Conservation (phyloP, 2,888 invertebrate species). For the Adelognathus sp. region DNA sequence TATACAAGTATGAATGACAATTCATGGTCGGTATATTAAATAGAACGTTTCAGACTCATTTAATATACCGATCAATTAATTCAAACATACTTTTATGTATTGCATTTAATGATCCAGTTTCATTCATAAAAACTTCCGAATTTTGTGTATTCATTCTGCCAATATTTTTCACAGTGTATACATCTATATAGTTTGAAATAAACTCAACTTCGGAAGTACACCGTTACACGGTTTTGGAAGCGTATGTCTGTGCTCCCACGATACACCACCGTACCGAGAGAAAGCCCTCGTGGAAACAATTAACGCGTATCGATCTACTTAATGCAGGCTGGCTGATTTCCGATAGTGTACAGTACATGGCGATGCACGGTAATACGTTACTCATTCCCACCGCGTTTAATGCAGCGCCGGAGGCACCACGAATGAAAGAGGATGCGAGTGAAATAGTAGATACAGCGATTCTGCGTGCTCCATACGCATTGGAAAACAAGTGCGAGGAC, state of each 20-base stretch:
- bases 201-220: not conserved
- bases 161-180: too few species aligned
- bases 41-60: too few species aligned
- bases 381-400: conserved; percentile 41
- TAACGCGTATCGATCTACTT: conserved; percentile 63
- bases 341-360: conserved; percentile 47
- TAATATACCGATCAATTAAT: too few species aligned
- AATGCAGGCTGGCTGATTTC: conserved; percentile 57
- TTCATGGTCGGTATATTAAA: too few species aligned
- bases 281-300: conserved; percentile 57
- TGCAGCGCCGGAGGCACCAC: conserved; percentile 17
- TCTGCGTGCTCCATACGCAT: conserved; percentile 13
- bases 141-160: too few species aligned
- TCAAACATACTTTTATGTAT: too few species aligned
- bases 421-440: conserved; percentile 26
- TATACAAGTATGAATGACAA: too few species aligned
- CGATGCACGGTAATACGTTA: conserved; percentile 54
- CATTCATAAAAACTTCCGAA: too few species aligned
- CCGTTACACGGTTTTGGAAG: conserved; percentile 3
- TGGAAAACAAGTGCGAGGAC: conserved; percentile 42
- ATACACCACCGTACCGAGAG: conserved; percentile 19
- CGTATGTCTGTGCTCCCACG: conserved; percentile 12
- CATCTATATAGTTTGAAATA: not conserved
- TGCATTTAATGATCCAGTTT: too few species aligned
- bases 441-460: conserved; percentile 5